Percentiles rank a stretch among this genome's conserved stretches.
phyloP scores from a whole-genome alignment of 2,888 invertebrate genomes.

The Hydraecia micacea region DNA sequence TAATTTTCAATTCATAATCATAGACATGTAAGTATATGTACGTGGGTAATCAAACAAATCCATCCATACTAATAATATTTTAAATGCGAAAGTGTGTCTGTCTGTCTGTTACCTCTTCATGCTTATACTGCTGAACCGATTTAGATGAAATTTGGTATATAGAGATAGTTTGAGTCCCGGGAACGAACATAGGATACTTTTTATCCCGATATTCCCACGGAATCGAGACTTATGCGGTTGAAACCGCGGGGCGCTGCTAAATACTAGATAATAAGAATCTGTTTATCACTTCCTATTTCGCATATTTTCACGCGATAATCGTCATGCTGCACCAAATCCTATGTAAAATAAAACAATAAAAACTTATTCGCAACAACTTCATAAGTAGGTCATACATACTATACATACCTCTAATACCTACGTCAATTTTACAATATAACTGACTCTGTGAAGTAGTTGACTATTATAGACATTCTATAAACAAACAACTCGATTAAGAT shows the following conservation, averaged over 20 bases:
- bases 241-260: too few relatives aligned
- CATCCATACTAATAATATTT: too few relatives aligned
- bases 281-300: too few relatives aligned
- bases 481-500: constrained; percentile 14
- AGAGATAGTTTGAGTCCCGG: too few relatives aligned
- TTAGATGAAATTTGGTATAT: too few relatives aligned
- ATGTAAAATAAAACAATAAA: constrained; percentile 3
- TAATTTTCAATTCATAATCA: constrained; percentile 18
- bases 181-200: too few relatives aligned
- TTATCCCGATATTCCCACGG: too few relatives aligned
- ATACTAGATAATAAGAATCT: too few relatives aligned
- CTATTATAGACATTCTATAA: constrained; percentile 5
- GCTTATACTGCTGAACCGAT: too few relatives aligned
- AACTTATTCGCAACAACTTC: background rate
- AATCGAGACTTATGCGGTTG: too few relatives aligned
- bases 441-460: background rate
- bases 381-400: background rate
- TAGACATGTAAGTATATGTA: background rate
- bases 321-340: background rate
- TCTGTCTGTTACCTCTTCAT: too few relatives aligned
- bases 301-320: constrained; percentile 3
- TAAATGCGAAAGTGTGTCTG: too few relatives aligned
- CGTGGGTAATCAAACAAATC: background rate
- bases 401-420: background rate
- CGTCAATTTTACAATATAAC: background rate